Evolutionary conservation across 2,888 invertebrate genomes (phyloP), one percentile per base, ranked within the genome.

Genomic region (Lepidonotus clava): DNA sequence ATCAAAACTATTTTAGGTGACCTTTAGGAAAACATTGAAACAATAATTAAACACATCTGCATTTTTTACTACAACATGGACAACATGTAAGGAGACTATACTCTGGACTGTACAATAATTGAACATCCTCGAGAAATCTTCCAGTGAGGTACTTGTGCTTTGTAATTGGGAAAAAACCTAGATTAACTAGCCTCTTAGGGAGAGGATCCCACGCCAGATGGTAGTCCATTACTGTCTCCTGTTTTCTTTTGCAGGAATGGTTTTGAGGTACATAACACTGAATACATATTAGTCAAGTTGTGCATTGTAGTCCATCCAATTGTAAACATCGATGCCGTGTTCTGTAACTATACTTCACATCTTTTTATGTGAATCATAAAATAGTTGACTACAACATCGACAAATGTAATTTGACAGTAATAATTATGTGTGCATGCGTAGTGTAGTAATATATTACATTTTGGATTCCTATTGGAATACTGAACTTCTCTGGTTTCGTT

Each of bases 141-240:
- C 71, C 71, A 71, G 71, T 38, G 71, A 71, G 71, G 71, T 71
- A 71, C 34, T 34, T 71, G 71, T 61, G 61, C 61, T 36, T 71
- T 38, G 34, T 18, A 34, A 34, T 46, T 46, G 8, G 46, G 8
- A 46, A 46, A 8, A 46, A 8, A 46, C 18, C 46, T 18, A 46
- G 18, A 46, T 46, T 18, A 46, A 8, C 18, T 8, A 18, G 46
- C 8, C 46, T 46, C 18, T 46, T 11, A 46, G 18, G 8, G 8
- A 46, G 18, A 11, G 8, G 46, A 11, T 46, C 46, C 8, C 8
- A 46, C 8, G 46, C 46, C 46, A 46, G 46, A 46, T 46, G 46
- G 46, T 18, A 11, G 46, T 18, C 46, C 46, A 46, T 46, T 11
- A 46, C 46, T 46, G 18, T 8, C 46, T 11, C 8, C 8, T 46